These are phyloP conservation scores for Myanophis thanlyinensis DNA, from an alignment of 2,113 vertebrate species.

Conservation along the genomic window DNA sequence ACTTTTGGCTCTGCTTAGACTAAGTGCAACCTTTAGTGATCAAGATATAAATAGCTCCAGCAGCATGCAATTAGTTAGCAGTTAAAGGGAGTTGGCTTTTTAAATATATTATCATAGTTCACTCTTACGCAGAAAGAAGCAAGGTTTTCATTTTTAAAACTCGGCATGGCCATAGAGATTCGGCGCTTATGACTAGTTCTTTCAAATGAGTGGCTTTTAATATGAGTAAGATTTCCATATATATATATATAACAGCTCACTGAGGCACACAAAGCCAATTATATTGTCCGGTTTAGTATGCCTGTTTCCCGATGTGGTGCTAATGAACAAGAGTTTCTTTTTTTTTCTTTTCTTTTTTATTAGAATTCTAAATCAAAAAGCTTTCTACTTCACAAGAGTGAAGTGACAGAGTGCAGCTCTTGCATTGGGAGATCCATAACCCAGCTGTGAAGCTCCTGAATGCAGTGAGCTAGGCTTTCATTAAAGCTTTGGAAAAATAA, in stretches of 20 bases:
- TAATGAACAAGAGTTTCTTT: not conserved
- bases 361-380: not conserved
- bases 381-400: not conserved
- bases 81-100: not conserved
- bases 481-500: not conserved
- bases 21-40: not conserved
- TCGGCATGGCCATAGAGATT: slow-evolving; percentile 3
- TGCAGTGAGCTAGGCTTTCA: not conserved
- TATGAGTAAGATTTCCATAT: not conserved
- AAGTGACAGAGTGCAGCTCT: not conserved
- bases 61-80: not conserved
- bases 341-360: not conserved
- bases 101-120: not conserved
- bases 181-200: not conserved
- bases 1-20: not conserved
- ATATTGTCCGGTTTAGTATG: not conserved
- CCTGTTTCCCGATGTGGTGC: not conserved
- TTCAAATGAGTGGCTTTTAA: slow-evolving; percentile 6
- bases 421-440: not conserved
- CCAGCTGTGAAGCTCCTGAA: not conserved
- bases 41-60: not conserved
- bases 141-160: not conserved
- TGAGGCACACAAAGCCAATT: not conserved
- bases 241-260: not conserved
- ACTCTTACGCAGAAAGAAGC: not conserved